Evolutionary conservation across 2,888 invertebrate species (phyloP).

Genomic region (Paralinhomoeus sp.): DNA sequence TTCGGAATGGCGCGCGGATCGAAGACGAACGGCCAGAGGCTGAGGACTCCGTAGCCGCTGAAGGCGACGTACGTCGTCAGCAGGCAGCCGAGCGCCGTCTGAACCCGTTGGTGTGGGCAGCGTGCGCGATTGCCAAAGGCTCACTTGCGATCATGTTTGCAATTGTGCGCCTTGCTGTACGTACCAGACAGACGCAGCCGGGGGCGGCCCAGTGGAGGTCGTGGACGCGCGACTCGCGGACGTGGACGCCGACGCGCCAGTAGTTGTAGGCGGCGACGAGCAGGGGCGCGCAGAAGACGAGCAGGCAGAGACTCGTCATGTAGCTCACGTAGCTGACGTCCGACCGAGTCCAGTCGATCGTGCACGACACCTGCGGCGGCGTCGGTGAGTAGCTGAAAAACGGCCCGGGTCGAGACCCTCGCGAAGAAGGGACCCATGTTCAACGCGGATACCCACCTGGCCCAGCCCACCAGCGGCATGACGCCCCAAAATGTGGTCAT

Average conservation of each 20-base stretch:
- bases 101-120: too few species aligned
- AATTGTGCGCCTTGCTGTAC: too few species aligned
- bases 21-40: conserved; percentile 19
- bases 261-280: conserved; percentile 6
- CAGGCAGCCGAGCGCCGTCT: background rate
- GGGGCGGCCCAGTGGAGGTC: conserved; percentile 3
- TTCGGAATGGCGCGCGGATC: conserved; percentile 14
- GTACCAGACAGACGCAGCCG: background rate
- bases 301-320: conserved; percentile 12
- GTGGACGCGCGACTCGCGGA: conserved; percentile 6
- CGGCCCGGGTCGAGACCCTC: too few species aligned
- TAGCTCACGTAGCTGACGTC: conserved; percentile 17
- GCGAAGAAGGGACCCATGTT: too few species aligned
- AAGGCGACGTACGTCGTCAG: conserved; percentile 12
- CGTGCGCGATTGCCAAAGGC: too few species aligned
- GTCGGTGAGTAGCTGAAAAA: conserved; percentile 13
- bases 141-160: too few species aligned
- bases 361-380: conserved; percentile 18
- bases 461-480: conserved; percentile 15
- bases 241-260: conserved; percentile 12
- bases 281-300: conserved; percentile 14
- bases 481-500: conserved; percentile 9
- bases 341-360: conserved; percentile 20
- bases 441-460: conserved; percentile 1
- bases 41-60: conserved; percentile 21